A percentile compares a stretch with the other conserved stretches of the same genome.
These are phyloP conservation scores for Diaphora mendica DNA, from an alignment of 2,888 invertebrate genomes.

Conservation along the genomic window DNA sequence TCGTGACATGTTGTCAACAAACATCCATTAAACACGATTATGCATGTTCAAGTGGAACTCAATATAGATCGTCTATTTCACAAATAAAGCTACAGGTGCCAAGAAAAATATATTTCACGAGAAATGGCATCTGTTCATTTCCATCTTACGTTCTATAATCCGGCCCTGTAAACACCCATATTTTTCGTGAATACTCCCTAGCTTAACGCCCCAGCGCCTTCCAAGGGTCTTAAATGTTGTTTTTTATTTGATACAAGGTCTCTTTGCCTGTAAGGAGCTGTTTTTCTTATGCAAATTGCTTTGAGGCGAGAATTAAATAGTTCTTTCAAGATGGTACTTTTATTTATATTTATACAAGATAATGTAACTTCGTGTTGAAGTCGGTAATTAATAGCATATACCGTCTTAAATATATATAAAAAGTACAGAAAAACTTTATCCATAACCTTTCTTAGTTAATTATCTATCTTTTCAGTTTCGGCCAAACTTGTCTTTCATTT, in stretches of 20 bases:
- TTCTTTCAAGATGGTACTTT: constrained; percentile 37
- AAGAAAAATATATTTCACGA: constrained; percentile 40
- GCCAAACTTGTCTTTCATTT: too few species aligned
- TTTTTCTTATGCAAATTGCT: constrained; percentile 58
- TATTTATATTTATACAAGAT: constrained; percentile 33
- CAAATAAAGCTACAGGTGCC: constrained; percentile 36
- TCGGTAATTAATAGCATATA: not conserved
- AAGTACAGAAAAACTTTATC: not conserved
- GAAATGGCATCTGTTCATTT: constrained; percentile 32
- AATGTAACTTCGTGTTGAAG: constrained; percentile 10
- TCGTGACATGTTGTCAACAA: not conserved
- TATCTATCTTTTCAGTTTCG: too few species aligned
- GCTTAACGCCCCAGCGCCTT: constrained; percentile 30
- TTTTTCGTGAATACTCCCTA: constrained; percentile 40
- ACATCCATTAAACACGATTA: not conserved
- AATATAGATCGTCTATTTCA: constrained; percentile 23
- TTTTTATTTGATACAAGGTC: constrained; percentile 43
- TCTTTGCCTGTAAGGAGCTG: constrained; percentile 36
- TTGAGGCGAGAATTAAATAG: constrained; percentile 44
- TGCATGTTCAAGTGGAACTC: constrained; percentile 17
- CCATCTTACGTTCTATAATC: constrained; percentile 32
- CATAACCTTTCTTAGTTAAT: not conserved
- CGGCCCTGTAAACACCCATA: constrained; percentile 47
- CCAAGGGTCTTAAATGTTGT: constrained; percentile 31
- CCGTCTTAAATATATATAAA: not conserved